Percentiles rank a stretch among this genome's conserved stretches.
These are phyloP conservation scores for Trissolcus japonicus DNA, from an alignment of 2,888 invertebrate genomes.

Conservation along the genomic window DNA sequence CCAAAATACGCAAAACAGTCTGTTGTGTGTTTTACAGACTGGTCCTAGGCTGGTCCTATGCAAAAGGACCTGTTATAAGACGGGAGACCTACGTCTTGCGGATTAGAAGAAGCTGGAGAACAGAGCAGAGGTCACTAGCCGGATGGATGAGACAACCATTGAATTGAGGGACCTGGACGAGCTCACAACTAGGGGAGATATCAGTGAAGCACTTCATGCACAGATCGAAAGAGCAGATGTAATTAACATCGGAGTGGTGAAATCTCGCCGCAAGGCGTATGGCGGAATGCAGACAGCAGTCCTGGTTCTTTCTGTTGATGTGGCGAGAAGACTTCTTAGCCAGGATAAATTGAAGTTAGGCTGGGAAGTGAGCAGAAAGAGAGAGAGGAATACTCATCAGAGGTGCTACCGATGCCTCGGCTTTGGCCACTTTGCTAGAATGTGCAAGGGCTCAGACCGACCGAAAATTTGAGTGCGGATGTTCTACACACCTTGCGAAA, in stretches of 20 bases:
- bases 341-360: constrained; percentile 25
- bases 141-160: not conserved
- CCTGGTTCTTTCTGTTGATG: constrained; percentile 4
- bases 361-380: constrained; percentile 51
- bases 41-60: not conserved
- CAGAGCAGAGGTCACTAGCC: constrained; percentile 3
- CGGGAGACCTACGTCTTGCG: not conserved
- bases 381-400: too few relatives aligned
- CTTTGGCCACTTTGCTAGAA: constrained; percentile 14
- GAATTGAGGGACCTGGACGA: constrained; percentile 47
- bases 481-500: not conserved
- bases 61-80: not conserved
- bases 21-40: too few relatives aligned
- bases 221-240: constrained; percentile 1
- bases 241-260: not conserved
- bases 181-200: constrained; percentile 33
- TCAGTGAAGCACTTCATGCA: not conserved
- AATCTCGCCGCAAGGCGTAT: constrained; percentile 22
- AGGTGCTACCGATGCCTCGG: constrained; percentile 3
- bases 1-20: too few relatives aligned
- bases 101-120: not conserved
- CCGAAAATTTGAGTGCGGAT: constrained; percentile 13
- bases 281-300: constrained; percentile 33
- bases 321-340: constrained; percentile 1
- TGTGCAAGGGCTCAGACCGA: constrained; percentile 19